Base-by-base conservation (phyloP, 2,797 vertebrate species). In the Amazona ochrocephala region DNA sequence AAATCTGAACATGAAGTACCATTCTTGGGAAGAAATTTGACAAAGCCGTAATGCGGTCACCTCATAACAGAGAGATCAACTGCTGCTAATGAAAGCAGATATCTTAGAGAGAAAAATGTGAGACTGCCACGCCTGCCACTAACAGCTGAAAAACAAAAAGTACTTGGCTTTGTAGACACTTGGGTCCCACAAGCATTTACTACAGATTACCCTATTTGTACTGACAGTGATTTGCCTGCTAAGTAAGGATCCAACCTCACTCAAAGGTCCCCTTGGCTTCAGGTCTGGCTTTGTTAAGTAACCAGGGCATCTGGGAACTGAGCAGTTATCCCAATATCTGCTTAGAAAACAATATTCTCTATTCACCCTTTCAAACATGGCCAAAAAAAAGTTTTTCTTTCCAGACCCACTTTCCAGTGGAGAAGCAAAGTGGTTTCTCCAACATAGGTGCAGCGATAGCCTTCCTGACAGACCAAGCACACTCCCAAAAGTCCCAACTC, bases 1-100 rank as follows among this genome's bases (percentile, higher is more conserved):
- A 92, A 85, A 81, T 92, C 81, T 95, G 93, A 95, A 96, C 86
- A 83, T 5, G 20, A 78, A 92, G 81, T 95, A 92, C 58, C 27
- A 13, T 83, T 96, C 87, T 60, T 30, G 50, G 39, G 90, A 91
- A 94, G 50, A 87, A 93, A 92, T 81, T 87, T 91, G 70, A 91
- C 70, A 85, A 91, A 95, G 75, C 41, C 7, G 3, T 60, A 72
- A 65, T 58, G 72, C 44, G 62, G 72, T 48, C 87, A 84, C 58
- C 87, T 95, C 78, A 34, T 93, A 73, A 94, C 47, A 51, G 44
- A 42, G 68, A 90, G 62, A 96, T 89, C 75, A 89, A 93, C 70
- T 70, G 78, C 75, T 84, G 71, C 66, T 94, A 91, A 85, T 81
- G 94, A 96, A 95, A 92, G 50, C 86, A 80, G 54, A 29, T 84